phyloP scores from a whole-genome alignment of 2,888 invertebrate species.

The Ectropis crepuscularia region DNA sequence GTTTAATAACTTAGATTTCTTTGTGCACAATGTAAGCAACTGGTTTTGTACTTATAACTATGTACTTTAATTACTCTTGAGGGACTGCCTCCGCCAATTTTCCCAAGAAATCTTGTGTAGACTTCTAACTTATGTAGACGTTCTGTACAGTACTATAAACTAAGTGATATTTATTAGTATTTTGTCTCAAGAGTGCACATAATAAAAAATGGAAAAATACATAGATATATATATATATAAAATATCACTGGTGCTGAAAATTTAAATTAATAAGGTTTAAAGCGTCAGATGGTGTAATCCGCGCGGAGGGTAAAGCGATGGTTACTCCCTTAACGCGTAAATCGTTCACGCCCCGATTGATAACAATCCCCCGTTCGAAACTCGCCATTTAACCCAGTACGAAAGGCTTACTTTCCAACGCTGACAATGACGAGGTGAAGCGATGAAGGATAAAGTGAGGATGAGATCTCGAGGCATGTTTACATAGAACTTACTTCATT shows the following conservation, averaged over 20 bases:
- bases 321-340: slow-evolving; percentile 66
- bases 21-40: slow-evolving; percentile 1
- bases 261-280: slow-evolving; percentile 67
- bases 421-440: slow-evolving; percentile 50
- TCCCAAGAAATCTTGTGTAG: no score
- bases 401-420: slow-evolving; percentile 65
- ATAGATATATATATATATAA: slow-evolving; percentile 29
- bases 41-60: no score
- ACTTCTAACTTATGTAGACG: no score
- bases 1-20: slow-evolving; percentile 7
- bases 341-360: slow-evolving; percentile 62
- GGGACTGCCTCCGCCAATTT: no score
- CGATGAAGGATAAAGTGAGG: slow-evolving; percentile 70
- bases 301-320: slow-evolving; percentile 62
- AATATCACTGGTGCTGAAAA: slow-evolving; percentile 44
- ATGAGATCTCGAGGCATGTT: slow-evolving; percentile 74
- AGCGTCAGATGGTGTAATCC: slow-evolving; percentile 68
- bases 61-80: no score
- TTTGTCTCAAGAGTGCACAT: no score
- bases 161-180: no score
- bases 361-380: slow-evolving; percentile 47
- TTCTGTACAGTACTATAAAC: no score
- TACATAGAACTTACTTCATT: slow-evolving; percentile 81
- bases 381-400: slow-evolving; percentile 48
- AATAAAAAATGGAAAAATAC: slow-evolving; percentile 8